Percentiles rank a stretch among this genome's conserved stretches.
Evolutionary conservation across 2,113 vertebrate genomes (phyloP).

Genomic region (Noctilio leporinus): DNA sequence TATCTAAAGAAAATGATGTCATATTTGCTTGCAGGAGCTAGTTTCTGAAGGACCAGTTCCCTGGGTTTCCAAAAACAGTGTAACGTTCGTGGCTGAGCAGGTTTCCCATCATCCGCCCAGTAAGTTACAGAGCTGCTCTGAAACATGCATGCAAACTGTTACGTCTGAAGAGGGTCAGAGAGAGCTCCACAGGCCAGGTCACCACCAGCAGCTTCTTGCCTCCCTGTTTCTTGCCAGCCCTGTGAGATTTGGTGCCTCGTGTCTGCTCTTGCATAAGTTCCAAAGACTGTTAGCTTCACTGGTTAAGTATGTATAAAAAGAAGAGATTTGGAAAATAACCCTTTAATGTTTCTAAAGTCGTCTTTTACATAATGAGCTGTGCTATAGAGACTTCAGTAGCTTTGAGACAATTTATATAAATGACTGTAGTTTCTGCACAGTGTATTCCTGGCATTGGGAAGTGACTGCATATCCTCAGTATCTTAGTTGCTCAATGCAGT

Average conservation of each 20-base stretch:
- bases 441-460: background rate
- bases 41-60: constrained; percentile 94
- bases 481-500: background rate
- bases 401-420: background rate
- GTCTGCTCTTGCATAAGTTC: background rate
- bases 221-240: background rate
- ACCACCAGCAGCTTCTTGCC: background rate
- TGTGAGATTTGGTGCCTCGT: background rate
- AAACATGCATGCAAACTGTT: background rate
- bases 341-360: background rate
- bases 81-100: constrained; percentile 97
- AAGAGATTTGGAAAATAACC: background rate
- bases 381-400: background rate
- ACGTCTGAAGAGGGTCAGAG: background rate
- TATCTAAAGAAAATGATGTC: constrained; percentile 33
- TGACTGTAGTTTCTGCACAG: background rate
- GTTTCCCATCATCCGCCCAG: constrained; percentile 99
- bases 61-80: constrained; percentile 88
- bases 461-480: background rate
- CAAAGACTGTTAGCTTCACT: background rate
- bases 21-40: constrained; percentile 81
- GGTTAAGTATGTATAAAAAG: background rate
- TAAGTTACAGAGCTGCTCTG: constrained; percentile 79
- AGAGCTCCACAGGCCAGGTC: background rate
- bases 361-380: background rate